phyloP scores from a whole-genome alignment of 1,140 invertebrate species.

The Pseudobourletiella spinata region DNA sequence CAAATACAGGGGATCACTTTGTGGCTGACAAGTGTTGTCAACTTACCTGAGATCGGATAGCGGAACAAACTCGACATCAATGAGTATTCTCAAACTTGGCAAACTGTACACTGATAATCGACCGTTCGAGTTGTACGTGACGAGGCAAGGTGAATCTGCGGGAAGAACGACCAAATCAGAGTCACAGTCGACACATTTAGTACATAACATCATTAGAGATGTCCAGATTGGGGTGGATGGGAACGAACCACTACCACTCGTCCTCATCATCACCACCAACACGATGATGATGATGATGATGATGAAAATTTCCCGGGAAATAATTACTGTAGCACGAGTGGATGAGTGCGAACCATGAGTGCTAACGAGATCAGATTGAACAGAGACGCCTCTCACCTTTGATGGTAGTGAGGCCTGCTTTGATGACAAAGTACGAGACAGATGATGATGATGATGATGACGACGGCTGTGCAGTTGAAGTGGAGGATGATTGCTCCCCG shows the following conservation, averaged over 20 bases:
- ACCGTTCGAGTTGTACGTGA: constrained; percentile 87
- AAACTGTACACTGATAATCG: constrained; percentile 85
- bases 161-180: not conserved
- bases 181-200: no score
- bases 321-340: no score
- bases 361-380: no score
- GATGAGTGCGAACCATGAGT: no score
- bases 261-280: no score
- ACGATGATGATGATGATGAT: no score
- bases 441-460: constrained; percentile 39
- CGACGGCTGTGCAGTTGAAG: not conserved
- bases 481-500: not conserved
- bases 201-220: not conserved
- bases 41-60: constrained; percentile 83
- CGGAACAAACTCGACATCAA: constrained; percentile 88
- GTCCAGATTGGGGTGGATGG: no score
- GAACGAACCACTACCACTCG: no score
- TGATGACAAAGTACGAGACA: constrained; percentile 70
- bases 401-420: constrained; percentile 83
- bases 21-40: no score
- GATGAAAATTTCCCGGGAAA: no score
- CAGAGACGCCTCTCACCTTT: no score
- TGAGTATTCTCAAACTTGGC: constrained; percentile 79
- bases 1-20: no score
- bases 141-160: constrained; percentile 84